phyloP scores from a whole-genome alignment of 2,888 invertebrate species.

The Eilema depressum region DNA sequence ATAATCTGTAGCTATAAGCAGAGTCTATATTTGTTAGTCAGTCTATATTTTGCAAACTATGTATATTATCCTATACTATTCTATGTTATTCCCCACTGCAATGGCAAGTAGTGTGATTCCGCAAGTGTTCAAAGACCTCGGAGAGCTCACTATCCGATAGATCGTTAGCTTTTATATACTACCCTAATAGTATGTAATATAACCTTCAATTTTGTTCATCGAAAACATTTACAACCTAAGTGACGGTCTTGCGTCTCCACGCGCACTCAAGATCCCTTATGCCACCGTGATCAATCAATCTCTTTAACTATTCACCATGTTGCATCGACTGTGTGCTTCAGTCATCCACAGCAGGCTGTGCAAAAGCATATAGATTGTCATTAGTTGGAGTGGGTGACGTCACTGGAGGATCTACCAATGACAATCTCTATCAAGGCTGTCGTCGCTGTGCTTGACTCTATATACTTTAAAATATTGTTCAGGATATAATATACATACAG shows the following conservation, averaged over 20 bases:
- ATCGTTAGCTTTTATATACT: background rate
- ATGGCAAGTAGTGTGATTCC: background rate
- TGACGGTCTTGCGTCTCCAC: background rate
- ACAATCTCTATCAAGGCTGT: too few relatives aligned
- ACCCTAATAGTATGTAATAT: background rate
- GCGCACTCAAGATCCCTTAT: background rate
- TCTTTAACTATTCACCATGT: background rate
- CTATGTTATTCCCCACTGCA: too few relatives aligned
- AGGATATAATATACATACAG: too few relatives aligned
- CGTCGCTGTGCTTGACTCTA: too few relatives aligned
- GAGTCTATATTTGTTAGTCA: too few relatives aligned
- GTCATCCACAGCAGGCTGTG: too few relatives aligned
- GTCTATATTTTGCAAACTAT: background rate
- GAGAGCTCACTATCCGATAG: too few relatives aligned
- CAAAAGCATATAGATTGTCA: too few relatives aligned
- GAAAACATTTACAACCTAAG: background rate
- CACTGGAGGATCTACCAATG: too few relatives aligned
- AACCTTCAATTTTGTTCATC: background rate
- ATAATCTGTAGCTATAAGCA: background rate
- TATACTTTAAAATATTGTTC: too few relatives aligned
- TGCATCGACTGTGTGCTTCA: too few relatives aligned
- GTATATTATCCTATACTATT: background rate
- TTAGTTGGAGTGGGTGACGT: too few relatives aligned
- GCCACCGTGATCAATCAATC: background rate
- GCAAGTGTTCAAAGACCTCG: background rate